Percentiles rank a stretch among this genome's conserved stretches.
These are phyloP conservation scores for Alethe diademata DNA, from an alignment of 2,113 vertebrate genomes.

Conservation along the genomic window DNA sequence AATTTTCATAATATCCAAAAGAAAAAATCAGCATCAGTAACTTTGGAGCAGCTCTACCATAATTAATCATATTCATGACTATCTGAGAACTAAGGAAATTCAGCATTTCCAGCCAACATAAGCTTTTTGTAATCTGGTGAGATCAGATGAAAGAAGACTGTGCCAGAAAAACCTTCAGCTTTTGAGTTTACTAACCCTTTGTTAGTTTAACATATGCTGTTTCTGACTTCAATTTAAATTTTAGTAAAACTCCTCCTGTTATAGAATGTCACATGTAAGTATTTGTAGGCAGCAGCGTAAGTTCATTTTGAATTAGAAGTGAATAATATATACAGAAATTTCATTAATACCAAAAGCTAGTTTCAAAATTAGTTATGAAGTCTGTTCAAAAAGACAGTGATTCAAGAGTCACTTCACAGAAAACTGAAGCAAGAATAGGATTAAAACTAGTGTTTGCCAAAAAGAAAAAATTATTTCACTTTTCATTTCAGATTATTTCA, in stretches of 20 bases:
- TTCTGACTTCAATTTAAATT: not conserved
- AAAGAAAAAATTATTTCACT: not conserved
- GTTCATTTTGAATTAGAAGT: not conserved
- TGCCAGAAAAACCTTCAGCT: not conserved
- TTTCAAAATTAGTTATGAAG: not conserved
- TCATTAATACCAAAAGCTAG: not conserved
- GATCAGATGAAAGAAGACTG: not conserved
- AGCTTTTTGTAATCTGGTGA: not conserved
- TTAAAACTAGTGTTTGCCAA: not conserved
- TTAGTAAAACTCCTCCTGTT: not conserved
- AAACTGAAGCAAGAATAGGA: not conserved
- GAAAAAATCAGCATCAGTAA: not conserved
- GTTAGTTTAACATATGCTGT: not conserved
- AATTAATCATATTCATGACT: slow-evolving; percentile 1
- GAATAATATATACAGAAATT: not conserved
- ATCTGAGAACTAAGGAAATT: not conserved
- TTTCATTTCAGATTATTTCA: not conserved
- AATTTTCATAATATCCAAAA: not conserved
- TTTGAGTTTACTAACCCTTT: not conserved
- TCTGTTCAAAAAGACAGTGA: not conserved
- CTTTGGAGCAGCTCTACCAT: not conserved
- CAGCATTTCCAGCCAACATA: not conserved
- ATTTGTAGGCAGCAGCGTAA: not conserved
- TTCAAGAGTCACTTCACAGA: not conserved
- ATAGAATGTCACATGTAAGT: not conserved